Conservation (phyloP, 1,140 invertebrate genomes). For the Homarus americanus region DNA sequence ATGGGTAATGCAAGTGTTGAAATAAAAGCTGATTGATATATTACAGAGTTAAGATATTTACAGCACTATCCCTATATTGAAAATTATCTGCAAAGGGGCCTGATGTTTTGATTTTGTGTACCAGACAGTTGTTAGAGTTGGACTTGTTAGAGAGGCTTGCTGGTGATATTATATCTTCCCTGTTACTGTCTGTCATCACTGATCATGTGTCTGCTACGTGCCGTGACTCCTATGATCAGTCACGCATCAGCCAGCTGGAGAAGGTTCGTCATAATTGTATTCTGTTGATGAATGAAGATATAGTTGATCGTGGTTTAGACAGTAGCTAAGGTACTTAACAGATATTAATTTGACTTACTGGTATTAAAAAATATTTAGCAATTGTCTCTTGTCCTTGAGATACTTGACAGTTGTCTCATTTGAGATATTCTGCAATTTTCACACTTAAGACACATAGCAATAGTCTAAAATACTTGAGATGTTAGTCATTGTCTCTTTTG, state of each 20-base stretch:
- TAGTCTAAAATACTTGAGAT: no score
- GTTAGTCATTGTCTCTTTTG: no score
- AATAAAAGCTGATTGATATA: not conserved
- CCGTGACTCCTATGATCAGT: constrained; percentile 64
- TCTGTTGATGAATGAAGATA: not conserved
- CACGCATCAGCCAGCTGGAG: constrained; percentile 54
- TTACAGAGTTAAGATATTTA: not conserved
- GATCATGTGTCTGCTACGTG: constrained; percentile 47
- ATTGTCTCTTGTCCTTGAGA: no score
- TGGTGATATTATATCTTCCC: constrained; percentile 61
- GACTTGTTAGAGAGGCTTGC: constrained; percentile 60
- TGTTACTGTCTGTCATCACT: constrained; percentile 49
- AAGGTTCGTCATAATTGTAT: constrained; percentile 22
- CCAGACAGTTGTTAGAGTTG: constrained; percentile 58
- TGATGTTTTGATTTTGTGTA: not conserved
- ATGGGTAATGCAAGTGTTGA: no score
- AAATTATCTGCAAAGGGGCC: no score
- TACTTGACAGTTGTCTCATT: no score
- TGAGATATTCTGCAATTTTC: no score
- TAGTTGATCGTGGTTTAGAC: no score
- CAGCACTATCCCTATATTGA: not conserved
- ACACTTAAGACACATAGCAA: no score
- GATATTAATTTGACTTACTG: no score
- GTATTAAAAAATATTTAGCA: no score
- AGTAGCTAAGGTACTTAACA: no score